Evolutionary conservation across 1,140 invertebrate genomes (phyloP), one percentile per base, ranked within the genome.

Genomic region (Oedothorax gibbosus): DNA sequence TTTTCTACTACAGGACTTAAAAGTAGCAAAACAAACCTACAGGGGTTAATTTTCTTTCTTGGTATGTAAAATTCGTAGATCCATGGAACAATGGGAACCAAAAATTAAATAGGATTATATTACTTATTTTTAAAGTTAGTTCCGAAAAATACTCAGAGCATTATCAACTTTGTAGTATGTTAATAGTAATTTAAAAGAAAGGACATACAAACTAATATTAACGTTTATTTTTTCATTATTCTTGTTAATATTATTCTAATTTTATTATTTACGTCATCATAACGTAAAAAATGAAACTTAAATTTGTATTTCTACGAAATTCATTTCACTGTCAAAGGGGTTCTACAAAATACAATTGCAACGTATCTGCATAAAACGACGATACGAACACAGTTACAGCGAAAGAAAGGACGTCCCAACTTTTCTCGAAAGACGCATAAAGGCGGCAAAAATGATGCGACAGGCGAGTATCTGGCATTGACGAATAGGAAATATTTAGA

Each of bases 401-500:
- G 54, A 75, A 75, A 75, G 51, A 75, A 21, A 35, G 54, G 72
- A 56, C 56, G 49, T 12, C 56, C 56, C 71, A 50, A 73, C 56
- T 56, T 75, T 35, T 51, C 11, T 49, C 15, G n/a, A 15, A 35
- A 10, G 8, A 49, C 57, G 56, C 75, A 56, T 12, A n/a, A 35
- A 21, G 66, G 53, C 64, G 73, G 21, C 77, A 85, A 77, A 78
- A 73, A 51, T 51, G 75, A 71, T 77, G 71, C 65, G 75, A 69
- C 73, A 62, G 64, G 73, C 35, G 69, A 12, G 73, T 54, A 68
- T 50, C 73, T 85, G 83, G 83, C 83, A 85, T 50, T 85, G 83
- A 85, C 83, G 83, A 85, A 85, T 85, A 78, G 83, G 83, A 85
- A 85, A 85, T 85, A 85, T 85, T 85, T 85, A 85, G 83, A 85